These are phyloP conservation scores for Hydrotaea cyrtoneurina DNA, from an alignment of 2,888 invertebrate species.

Conservation along the genomic window DNA sequence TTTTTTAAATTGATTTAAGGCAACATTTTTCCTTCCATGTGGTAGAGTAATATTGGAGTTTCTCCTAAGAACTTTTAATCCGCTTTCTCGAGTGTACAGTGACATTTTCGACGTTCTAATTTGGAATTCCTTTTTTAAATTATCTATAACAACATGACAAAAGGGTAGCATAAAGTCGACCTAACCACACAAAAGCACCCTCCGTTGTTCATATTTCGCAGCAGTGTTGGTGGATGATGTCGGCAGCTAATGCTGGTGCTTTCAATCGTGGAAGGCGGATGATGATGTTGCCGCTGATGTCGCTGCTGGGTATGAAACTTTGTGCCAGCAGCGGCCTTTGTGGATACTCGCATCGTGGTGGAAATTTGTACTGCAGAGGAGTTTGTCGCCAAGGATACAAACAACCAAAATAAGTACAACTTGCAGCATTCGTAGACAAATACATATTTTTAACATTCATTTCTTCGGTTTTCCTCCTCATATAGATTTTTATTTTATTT, in stretches of 20 bases:
- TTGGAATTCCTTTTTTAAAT: no score
- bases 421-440: conserved; percentile 46
- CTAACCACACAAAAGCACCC: background rate
- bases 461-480: conserved; percentile 36
- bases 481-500: background rate
- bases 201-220: background rate
- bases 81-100: no score
- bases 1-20: no score
- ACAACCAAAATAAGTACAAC: conserved; percentile 20
- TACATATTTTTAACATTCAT: conserved; percentile 59
- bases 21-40: no score
- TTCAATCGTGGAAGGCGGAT: conserved; percentile 1
- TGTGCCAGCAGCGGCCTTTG: conserved; percentile 43
- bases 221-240: conserved; percentile 31
- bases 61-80: no score
- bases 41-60: no score
- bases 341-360: background rate
- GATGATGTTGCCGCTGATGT: conserved; percentile 35
- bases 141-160: no score
- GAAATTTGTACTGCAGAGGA: conserved; percentile 29
- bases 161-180: background rate
- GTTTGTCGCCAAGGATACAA: conserved; percentile 71
- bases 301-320: conserved; percentile 59
- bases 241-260: background rate
- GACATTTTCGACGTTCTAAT: no score